Evolutionary conservation across 2,888 invertebrate genomes (phyloP).

Genomic region (Apoda limacodes): DNA sequence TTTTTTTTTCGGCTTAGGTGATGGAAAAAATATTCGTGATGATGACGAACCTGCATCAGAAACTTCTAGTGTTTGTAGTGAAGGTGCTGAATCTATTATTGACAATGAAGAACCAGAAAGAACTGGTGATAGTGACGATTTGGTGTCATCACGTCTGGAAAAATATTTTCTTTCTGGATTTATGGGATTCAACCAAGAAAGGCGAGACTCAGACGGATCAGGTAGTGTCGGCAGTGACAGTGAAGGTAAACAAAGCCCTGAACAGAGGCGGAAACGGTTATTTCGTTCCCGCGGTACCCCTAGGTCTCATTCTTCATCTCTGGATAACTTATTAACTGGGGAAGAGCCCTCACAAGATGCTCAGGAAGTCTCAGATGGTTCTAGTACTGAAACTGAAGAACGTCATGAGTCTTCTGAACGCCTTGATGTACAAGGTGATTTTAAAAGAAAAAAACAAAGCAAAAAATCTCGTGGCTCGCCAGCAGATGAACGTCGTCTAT

Average conservation of each 20-base stretch:
- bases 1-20: slow-evolving; percentile 88
- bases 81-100: slow-evolving; percentile 80
- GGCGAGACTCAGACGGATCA: slow-evolving; percentile 84
- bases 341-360: slow-evolving; percentile 66
- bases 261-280: slow-evolving; percentile 83
- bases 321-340: slow-evolving; percentile 80
- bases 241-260: slow-evolving; percentile 89
- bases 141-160: slow-evolving; percentile 87
- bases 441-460: slow-evolving; percentile 84
- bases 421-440: slow-evolving; percentile 82
- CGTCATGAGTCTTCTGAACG: slow-evolving; percentile 75
- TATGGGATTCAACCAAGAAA: slow-evolving; percentile 82
- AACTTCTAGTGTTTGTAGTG: slow-evolving; percentile 88
- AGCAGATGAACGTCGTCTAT: slow-evolving; percentile 73
- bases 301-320: slow-evolving; percentile 83
- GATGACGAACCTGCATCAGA: slow-evolving; percentile 80
- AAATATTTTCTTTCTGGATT: slow-evolving; percentile 91
- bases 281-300: slow-evolving; percentile 87
- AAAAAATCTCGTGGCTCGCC: slow-evolving; percentile 75
- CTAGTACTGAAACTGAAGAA: slow-evolving; percentile 81
- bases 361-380: slow-evolving; percentile 77
- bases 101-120: slow-evolving; percentile 69
- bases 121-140: slow-evolving; percentile 74
- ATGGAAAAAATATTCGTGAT: slow-evolving; percentile 70
- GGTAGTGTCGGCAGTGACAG: slow-evolving; percentile 92